These are phyloP conservation scores for Megamerina dolium DNA, from an alignment of 2,888 invertebrate species.

Conservation along the genomic window DNA sequence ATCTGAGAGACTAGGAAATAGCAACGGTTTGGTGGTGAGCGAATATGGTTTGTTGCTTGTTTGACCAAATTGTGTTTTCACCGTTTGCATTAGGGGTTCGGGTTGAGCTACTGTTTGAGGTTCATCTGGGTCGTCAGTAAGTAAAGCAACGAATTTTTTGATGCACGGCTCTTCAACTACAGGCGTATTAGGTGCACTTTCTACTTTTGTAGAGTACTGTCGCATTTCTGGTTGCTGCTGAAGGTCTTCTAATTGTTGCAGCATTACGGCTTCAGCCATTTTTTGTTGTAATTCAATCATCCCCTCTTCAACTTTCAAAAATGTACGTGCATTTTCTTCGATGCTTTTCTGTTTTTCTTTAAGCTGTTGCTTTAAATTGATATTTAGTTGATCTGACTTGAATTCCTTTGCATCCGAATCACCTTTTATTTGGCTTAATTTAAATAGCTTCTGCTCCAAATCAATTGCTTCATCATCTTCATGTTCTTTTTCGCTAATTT, in stretches of 20 bases:
- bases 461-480: constrained; percentile 20
- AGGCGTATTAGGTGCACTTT: constrained; percentile 30
- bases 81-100: constrained; percentile 29
- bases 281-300: constrained; percentile 40
- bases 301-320: constrained; percentile 43
- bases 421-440: too few relatives aligned
- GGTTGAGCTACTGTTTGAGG: constrained; percentile 1
- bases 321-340: constrained; percentile 40
- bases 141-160: constrained; percentile 27
- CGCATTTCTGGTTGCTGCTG: constrained; percentile 11
- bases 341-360: constrained; percentile 33
- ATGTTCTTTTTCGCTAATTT: constrained; percentile 18
- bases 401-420: too few relatives aligned
- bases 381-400: too few relatives aligned
- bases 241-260: too few relatives aligned
- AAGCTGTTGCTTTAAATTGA: too few relatives aligned
- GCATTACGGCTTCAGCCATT: constrained; percentile 25
- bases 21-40: constrained; percentile 31
- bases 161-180: constrained; percentile 33
- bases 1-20: constrained; percentile 41
- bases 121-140: constrained; percentile 18
- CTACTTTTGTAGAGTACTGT: constrained; percentile 14
- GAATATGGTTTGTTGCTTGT: constrained; percentile 30
- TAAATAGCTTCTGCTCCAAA: constrained; percentile 11
- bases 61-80: constrained; percentile 45